A percentile compares a stretch with the other conserved stretches of the same genome.
Evolutionary conservation across 1,140 invertebrate species (phyloP).

Genomic region (fruit fly (Drosophila melanogaster)): DNA sequence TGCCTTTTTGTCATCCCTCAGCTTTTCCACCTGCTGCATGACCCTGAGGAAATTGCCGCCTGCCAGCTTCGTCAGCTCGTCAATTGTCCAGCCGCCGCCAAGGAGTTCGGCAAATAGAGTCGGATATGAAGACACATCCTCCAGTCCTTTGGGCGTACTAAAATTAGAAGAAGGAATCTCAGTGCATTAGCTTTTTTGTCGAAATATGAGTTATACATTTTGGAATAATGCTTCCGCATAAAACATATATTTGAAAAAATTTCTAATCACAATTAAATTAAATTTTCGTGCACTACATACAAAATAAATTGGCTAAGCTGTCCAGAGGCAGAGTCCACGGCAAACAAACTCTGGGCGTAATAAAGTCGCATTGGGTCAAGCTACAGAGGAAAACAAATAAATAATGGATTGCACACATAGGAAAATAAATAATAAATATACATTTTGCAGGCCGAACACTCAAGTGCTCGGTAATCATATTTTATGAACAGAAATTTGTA

Average conservation of each 20-base stretch:
- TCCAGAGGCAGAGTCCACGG: constrained; percentile 2
- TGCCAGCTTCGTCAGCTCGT: constrained; percentile 94
- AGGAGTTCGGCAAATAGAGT: constrained; percentile 93
- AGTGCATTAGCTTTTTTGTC: neutral
- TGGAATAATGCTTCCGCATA: neutral
- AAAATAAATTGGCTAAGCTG: constrained; percentile 36
- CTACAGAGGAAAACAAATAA: constrained; percentile 48
- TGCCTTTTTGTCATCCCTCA: constrained; percentile 76
- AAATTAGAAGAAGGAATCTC: constrained; percentile 19
- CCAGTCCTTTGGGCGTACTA: constrained; percentile 93
- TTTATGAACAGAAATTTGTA: constrained; percentile 57
- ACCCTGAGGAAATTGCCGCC: constrained; percentile 94
- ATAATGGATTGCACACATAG: constrained; percentile 59
- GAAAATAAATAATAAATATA: constrained; percentile 74
- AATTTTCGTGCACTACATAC: constrained; percentile 23
- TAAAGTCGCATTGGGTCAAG: constrained; percentile 29
- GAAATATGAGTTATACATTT: neutral
- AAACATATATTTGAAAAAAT: constrained; percentile 17
- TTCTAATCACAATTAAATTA: constrained; percentile 43
- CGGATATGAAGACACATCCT: constrained; percentile 96
- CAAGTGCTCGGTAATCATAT: constrained; percentile 58
- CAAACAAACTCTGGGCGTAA: constrained; percentile 25
- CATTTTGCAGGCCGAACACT: constrained; percentile 41
- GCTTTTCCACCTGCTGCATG: constrained; percentile 86
- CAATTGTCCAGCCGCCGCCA: constrained; percentile 92